A percentile compares a stretch with the other conserved stretches of the same genome.
Conservation (phyloP, 2,797 vertebrate species). For the Coregonus ussuriensis region DNA sequence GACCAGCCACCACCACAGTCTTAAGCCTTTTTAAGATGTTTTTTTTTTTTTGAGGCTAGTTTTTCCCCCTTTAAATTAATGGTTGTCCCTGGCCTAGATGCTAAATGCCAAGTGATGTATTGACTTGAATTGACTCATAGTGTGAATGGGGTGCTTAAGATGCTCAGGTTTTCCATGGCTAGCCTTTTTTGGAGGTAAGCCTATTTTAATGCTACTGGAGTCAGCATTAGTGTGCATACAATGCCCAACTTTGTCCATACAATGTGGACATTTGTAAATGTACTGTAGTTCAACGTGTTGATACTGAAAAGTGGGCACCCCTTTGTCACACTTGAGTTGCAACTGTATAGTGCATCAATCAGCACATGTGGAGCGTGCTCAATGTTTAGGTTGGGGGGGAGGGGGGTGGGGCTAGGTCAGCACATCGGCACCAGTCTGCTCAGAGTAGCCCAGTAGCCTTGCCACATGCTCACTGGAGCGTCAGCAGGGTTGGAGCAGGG, state of each 20-base stretch:
- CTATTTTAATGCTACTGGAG: neutral
- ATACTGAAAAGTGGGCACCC: neutral
- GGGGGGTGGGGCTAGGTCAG: constrained; percentile 37
- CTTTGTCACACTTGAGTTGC: constrained; percentile 19
- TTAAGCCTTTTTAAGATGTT: neutral
- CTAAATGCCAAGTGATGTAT: constrained; percentile 5
- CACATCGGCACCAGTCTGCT: constrained; percentile 58
- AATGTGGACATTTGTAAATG: neutral
- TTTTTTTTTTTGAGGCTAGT: neutral
- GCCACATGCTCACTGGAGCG: constrained; percentile 62
- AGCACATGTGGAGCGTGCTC: constrained; percentile 46
- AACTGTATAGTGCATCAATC: constrained; percentile 42
- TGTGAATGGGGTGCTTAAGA: constrained; percentile 10
- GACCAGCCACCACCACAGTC: neutral
- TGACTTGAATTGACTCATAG: constrained; percentile 17
- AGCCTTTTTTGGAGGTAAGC: neutral
- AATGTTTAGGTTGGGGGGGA: constrained; percentile 42
- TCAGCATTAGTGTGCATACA: neutral
- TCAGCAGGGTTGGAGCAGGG: constrained; percentile 63
- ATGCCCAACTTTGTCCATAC: neutral
- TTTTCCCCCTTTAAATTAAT: neutral
- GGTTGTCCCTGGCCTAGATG: neutral
- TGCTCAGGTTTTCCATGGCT: constrained; percentile 30
- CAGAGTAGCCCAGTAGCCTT: constrained; percentile 30
- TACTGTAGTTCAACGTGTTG: neutral